Base-by-base conservation (phyloP, 2,113 vertebrate species). In the Hypomesus transpacificus region DNA sequence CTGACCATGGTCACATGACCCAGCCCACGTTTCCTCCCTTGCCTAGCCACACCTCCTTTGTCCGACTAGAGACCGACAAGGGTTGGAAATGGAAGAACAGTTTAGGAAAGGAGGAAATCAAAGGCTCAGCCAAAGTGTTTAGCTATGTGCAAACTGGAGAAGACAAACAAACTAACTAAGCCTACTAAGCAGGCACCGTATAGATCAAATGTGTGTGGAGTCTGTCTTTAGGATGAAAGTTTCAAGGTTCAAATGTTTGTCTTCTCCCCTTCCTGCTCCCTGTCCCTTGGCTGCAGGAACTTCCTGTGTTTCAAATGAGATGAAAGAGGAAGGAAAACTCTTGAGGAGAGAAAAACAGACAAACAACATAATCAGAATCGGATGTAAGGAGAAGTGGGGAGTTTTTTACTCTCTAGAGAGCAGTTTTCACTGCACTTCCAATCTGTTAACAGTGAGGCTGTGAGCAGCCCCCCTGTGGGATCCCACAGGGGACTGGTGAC, bases 361-460 rank as follows among this genome's bases (percentile, higher is more conserved):
- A 1, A 60, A 60, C 58, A 61, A 59, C 57, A 59, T 7, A 20
- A 9, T 46, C 39, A 11, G 39, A 13, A 46, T 46, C 5, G 11
- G 39, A 46, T 46, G 39, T 46, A 13, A 46, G 39, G 39, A 46
- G 9, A 9, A 46, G 8, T 13, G 39, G 24, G 60, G 1, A 14
- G 60, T 9, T 9, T 46, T 46, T 46, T 11, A 46, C 21, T 16
- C 21, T 14, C 14, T 9, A 16, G 4, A 22, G 13, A 22, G 58
- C 16, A 6, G 22, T 26, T 81, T 31, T 72, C 56, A 67, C 80
- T 77, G 80, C 84, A 86, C 76, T 81, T 86, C 86, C 88, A 84
- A 80, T 70, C 67, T 62, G 46, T 76, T 73, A 76, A 76, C 34
- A 61, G 14, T 17, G 14, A 28, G 14, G 5, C 3, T 61, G 59